phyloP scores from a whole-genome alignment of 2,113 vertebrate genomes.

The Paradisaea rubra region DNA sequence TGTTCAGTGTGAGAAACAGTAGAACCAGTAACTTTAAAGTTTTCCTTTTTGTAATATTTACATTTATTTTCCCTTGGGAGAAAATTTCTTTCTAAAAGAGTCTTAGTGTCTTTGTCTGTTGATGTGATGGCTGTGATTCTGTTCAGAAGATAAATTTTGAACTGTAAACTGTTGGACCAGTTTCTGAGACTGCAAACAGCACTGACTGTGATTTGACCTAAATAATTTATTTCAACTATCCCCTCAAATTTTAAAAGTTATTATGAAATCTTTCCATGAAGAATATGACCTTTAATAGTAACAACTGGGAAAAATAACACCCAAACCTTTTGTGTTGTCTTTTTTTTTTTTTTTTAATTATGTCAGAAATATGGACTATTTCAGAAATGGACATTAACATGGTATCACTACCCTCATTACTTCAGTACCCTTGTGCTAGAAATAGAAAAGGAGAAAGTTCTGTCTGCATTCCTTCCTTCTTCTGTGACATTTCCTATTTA shows the following conservation, averaged over 20 bases:
- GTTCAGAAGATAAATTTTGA: background rate
- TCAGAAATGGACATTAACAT: background rate
- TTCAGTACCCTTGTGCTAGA: background rate
- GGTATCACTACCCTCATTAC: background rate
- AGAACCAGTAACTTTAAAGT: background rate
- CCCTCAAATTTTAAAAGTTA: background rate
- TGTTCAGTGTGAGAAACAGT: background rate
- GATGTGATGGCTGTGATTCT: background rate
- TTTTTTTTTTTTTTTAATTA: background rate
- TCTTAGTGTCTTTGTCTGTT: background rate
- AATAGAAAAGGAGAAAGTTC: background rate
- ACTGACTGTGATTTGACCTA: background rate
- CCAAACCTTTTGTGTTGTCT: rapidly evolving
- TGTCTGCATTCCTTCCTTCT: background rate
- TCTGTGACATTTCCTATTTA: background rate
- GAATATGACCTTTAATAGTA: background rate
- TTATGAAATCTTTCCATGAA: background rate
- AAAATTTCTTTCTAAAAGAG: background rate
- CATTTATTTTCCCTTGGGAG: background rate
- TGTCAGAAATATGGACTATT: background rate
- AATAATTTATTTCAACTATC: background rate
- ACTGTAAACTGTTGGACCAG: background rate
- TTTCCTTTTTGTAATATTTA: background rate
- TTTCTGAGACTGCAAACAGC: background rate
- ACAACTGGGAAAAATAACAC: background rate